Evolutionary conservation across 2,888 invertebrate species (phyloP).

Genomic region (Colletes collaris): DNA sequence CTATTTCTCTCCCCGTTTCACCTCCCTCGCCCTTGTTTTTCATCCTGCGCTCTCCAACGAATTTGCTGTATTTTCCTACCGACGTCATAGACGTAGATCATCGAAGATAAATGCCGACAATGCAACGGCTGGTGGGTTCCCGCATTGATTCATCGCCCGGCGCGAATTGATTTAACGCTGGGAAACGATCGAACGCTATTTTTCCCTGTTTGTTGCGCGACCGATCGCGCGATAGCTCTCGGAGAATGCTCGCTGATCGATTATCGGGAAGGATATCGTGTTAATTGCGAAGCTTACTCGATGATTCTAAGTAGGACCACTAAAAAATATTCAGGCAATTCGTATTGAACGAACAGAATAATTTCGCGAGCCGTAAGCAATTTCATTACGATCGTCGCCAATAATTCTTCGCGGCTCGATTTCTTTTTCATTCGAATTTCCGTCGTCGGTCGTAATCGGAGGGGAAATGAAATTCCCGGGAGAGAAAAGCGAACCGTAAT

Average conservation of each 20-base stretch:
- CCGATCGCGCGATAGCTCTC: not conserved
- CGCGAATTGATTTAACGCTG: conserved; percentile 49
- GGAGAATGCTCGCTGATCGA: not conserved
- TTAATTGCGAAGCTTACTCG: too few species aligned
- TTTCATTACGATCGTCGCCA: conserved; percentile 11
- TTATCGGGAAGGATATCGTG: not conserved
- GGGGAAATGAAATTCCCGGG: conserved; percentile 21
- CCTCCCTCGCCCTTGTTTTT: not conserved
- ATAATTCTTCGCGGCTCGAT: not conserved
- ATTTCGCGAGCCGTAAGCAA: not conserved
- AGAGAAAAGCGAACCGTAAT: conserved; percentile 38
- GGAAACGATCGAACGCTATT: conserved; percentile 4
- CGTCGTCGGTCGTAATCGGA: not conserved
- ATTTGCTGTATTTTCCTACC: conserved; percentile 16
- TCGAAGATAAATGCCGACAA: conserved; percentile 44
- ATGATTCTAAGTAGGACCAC: too few species aligned
- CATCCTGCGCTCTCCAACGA: conserved; percentile 4
- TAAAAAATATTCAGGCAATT: too few species aligned
- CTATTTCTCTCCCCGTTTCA: conserved; percentile 6
- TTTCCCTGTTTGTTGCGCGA: not conserved
- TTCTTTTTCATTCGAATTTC: conserved; percentile 9
- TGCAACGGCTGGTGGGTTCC: conserved; percentile 16
- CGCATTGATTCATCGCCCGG: conserved; percentile 40
- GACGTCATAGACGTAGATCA: conserved; percentile 37
- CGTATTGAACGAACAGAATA: not conserved